Base-by-base conservation (phyloP, 2,888 invertebrate genomes). In the Clepsis dumicolana region DNA sequence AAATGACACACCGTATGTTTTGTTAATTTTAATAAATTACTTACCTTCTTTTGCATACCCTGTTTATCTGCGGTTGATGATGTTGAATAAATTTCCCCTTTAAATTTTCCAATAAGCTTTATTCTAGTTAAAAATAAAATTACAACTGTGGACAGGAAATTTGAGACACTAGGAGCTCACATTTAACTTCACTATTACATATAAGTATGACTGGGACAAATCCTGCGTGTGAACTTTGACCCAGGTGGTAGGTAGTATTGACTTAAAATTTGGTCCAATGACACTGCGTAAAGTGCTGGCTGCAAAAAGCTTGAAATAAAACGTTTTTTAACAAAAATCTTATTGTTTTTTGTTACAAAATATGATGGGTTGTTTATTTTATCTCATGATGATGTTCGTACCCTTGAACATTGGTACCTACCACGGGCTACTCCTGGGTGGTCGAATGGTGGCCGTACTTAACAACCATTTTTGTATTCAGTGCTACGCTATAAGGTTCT, bases 391-490 rank as follows among this genome's bases (percentile, higher is more conserved):
- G 14, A 38, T n/a, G n/a, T 38, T n/a, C n/a, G 32, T 32, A 54
- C 18, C 54, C 54, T 54, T 54, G 54, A 54, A 27, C 27, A 25
- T 25, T 27, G 2, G 2, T 18, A 53, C 14, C n/a, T 2, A 54
- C 32, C 8, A n/a, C 1, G 21, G 10, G 38, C 18, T 48, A 12
- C 24, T 38, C n/a, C 21, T 57, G 57, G 57, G 57, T 57, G 57
- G 57, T 57, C 57, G 24, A 18, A 38, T 57, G 32, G 38, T 57
- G 24, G 38, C 54, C 16, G 16, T 38, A n/a, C n/a, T n/a, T n/a
- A 57, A 57, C 38, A 38, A 41, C 24, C 59, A 16, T 60, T 44
- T 60, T 60, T 27, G 44, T 60, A 60, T 60, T 60, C 59, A 60
- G 59, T 29, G 18, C 38, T 44, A 59, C 59, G 16, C 24, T 44